phyloP scores from a whole-genome alignment of 2,797 vertebrate species.

The Pteropus rufus region DNA sequence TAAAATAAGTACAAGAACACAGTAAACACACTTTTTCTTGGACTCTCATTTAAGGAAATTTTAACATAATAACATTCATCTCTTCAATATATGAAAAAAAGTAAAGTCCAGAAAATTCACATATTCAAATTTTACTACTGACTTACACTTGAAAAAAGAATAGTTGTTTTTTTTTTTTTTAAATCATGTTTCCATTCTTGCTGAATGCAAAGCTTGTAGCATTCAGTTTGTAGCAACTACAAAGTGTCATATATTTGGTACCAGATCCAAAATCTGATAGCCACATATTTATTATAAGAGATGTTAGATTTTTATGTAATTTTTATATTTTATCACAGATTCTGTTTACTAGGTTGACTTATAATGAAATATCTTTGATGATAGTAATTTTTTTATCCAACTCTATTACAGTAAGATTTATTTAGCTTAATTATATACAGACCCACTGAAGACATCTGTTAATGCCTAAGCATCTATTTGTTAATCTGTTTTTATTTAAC shows the following conservation, averaged over 20 bases:
- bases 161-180: background rate
- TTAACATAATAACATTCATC: background rate
- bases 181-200: background rate
- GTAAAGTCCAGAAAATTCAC: background rate
- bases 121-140: background rate
- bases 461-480: background rate
- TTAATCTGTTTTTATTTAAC: constrained; percentile 33
- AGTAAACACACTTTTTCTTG: background rate
- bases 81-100: background rate
- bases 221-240: background rate
- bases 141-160: background rate
- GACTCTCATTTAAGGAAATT: background rate
- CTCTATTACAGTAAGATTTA: background rate
- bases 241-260: background rate
- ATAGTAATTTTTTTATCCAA: background rate
- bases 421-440: constrained; percentile 5
- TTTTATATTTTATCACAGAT: background rate
- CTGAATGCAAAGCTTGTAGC: background rate
- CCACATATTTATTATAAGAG: background rate
- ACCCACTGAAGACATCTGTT: background rate
- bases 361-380: background rate
- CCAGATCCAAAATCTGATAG: background rate
- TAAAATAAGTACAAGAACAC: background rate
- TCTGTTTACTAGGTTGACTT: background rate
- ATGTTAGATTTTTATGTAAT: background rate